Evolutionary conservation across 2,797 vertebrate genomes (phyloP).

Genomic region (Pangasius sanitwongsei): DNA sequence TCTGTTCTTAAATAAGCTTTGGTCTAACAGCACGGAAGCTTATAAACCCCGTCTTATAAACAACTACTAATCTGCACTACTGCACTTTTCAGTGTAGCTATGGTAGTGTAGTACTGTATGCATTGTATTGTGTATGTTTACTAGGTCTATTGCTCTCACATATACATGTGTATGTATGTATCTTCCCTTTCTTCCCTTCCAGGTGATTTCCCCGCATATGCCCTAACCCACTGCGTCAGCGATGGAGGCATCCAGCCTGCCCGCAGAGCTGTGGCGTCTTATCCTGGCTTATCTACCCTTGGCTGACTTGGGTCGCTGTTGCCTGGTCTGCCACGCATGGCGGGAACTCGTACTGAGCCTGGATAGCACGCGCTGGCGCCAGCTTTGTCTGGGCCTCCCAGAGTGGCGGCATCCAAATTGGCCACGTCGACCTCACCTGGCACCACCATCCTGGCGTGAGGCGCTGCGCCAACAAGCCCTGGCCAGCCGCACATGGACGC

Average conservation of each 20-base stretch:
- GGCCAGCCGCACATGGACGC: slow-evolving; percentile 85
- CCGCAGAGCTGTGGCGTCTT: slow-evolving; percentile 85
- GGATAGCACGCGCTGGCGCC: slow-evolving; percentile 90
- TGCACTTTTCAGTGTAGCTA: not conserved
- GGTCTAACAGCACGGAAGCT: not conserved
- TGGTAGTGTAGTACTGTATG: not conserved
- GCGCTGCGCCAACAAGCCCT: slow-evolving; percentile 84
- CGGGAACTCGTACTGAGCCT: slow-evolving; percentile 86
- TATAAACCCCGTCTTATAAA: not conserved
- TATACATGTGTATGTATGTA: not conserved
- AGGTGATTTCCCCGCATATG: not conserved
- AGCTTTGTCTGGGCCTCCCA: slow-evolving; percentile 81
- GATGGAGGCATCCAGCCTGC: slow-evolving; percentile 82
- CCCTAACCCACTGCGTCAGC: slow-evolving; percentile 11
- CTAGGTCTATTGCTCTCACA: not conserved
- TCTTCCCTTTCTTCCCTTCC: not conserved
- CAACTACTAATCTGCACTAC: not conserved
- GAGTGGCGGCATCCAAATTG: slow-evolving; percentile 89
- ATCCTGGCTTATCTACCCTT: slow-evolving; percentile 85
- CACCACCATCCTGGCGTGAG: slow-evolving; percentile 85
- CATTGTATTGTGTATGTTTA: not conserved
- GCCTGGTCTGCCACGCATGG: slow-evolving; percentile 87
- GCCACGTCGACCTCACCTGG: slow-evolving; percentile 82
- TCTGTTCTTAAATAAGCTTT: not conserved
- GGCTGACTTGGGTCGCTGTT: slow-evolving; percentile 87